Evolutionary conservation across 2,113 vertebrate species (phyloP).

Genomic region (Prinia subflava): DNA sequence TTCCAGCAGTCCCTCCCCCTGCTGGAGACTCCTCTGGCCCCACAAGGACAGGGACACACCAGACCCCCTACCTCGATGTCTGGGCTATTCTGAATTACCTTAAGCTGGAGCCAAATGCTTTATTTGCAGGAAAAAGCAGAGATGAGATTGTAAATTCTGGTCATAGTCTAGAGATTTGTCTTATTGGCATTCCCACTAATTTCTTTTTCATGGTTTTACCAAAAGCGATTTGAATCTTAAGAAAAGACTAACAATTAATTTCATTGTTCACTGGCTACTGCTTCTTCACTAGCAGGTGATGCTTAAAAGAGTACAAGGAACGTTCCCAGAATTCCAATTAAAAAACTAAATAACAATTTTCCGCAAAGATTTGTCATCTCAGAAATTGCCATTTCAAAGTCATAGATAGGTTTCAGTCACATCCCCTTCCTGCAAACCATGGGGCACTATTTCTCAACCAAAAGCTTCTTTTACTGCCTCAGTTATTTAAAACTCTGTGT

Average conservation of each 20-base stretch:
- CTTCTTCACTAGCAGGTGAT: constrained; percentile 11
- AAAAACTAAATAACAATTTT: neutral
- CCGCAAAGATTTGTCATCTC: neutral
- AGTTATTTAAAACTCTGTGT: constrained; percentile 11
- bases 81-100: neutral
- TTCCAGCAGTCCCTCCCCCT: neutral
- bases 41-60: rapidly evolving
- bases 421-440: neutral
- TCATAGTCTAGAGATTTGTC: neutral
- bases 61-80: rapidly evolving
- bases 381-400: neutral
- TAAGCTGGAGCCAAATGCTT: neutral
- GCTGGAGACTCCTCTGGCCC: neutral
- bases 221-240: constrained; percentile 1
- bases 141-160: neutral
- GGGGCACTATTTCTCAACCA: neutral
- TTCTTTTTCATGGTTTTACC: neutral
- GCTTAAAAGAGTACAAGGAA: neutral
- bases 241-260: constrained; percentile 34
- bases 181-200: neutral
- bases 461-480: neutral
- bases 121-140: neutral
- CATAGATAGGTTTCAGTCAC: neutral
- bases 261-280: neutral
- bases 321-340: neutral